phyloP scores from a whole-genome alignment of 2,797 vertebrate genomes.

The Rhinogobio ventralis region DNA sequence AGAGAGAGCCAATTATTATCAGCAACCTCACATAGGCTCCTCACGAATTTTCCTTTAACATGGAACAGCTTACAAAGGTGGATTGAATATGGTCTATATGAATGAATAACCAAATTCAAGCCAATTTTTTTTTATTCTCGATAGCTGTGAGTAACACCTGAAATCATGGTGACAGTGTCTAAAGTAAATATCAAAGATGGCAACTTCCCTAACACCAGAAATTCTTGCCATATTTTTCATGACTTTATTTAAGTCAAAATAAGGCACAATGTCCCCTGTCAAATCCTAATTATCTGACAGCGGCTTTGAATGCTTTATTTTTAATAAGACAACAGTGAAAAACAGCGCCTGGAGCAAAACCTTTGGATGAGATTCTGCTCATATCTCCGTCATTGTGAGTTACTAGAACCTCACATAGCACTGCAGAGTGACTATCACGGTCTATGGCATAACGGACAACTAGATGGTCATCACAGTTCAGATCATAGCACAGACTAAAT shows the following conservation, averaged over 20 bases:
- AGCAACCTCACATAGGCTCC: neutral
- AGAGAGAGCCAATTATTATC: slow-evolving; percentile 15
- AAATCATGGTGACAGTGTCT: neutral
- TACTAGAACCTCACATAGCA: neutral
- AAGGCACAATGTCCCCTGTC: neutral
- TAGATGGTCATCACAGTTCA: neutral
- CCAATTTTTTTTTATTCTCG: neutral
- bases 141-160: neutral
- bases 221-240: neutral
- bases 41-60: neutral
- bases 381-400: neutral
- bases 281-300: neutral
- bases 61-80: neutral
- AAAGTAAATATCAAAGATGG: neutral
- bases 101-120: neutral
- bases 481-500: neutral
- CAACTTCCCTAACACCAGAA: too few species aligned
- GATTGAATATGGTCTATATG: neutral
- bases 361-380: neutral
- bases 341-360: neutral
- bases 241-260: neutral
- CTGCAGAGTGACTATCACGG: neutral
- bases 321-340: neutral
- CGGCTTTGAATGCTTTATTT: neutral
- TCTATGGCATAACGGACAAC: neutral